phyloP scores from a whole-genome alignment of 2,888 invertebrate species.

The Cheilosia scutellata region DNA sequence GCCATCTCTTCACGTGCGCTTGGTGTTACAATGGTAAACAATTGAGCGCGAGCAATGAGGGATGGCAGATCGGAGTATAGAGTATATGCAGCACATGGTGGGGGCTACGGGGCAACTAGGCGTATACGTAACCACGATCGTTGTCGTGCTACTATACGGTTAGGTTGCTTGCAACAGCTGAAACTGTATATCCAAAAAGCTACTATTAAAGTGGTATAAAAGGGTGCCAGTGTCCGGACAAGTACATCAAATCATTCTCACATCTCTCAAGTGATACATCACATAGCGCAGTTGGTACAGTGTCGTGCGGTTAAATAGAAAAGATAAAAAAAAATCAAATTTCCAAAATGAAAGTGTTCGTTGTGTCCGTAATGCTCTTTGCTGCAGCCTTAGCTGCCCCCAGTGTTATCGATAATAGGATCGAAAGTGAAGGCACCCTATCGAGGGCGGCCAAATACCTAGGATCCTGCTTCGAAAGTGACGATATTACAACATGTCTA shows the following conservation, averaged over 20 bases:
- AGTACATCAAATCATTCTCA: constrained; percentile 84
- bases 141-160: constrained; percentile 23
- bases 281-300: constrained; percentile 52
- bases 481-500: constrained; percentile 85
- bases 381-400: constrained; percentile 81
- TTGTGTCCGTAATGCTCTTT: constrained; percentile 79
- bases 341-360: constrained; percentile 82
- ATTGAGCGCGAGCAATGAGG: constrained; percentile 67
- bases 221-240: constrained; percentile 81
- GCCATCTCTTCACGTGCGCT: constrained; percentile 28
- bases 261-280: constrained; percentile 81
- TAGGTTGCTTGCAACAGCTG: constrained; percentile 26
- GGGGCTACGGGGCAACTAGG: constrained; percentile 50
- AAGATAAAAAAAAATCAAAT: constrained; percentile 39
- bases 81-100: constrained; percentile 11
- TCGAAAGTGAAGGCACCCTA: constrained; percentile 84
- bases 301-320: constrained; percentile 61
- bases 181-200: constrained; percentile 62
- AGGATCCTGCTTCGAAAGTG: constrained; percentile 83
- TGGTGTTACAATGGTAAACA: constrained; percentile 56
- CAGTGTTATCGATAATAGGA: constrained; percentile 82
- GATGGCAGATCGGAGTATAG: constrained; percentile 50
- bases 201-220: constrained; percentile 81
- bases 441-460: constrained; percentile 83
- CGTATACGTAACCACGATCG: constrained; percentile 72